Conservation (phyloP, 2,113 vertebrate genomes). For the Hemichromis elongatus region DNA sequence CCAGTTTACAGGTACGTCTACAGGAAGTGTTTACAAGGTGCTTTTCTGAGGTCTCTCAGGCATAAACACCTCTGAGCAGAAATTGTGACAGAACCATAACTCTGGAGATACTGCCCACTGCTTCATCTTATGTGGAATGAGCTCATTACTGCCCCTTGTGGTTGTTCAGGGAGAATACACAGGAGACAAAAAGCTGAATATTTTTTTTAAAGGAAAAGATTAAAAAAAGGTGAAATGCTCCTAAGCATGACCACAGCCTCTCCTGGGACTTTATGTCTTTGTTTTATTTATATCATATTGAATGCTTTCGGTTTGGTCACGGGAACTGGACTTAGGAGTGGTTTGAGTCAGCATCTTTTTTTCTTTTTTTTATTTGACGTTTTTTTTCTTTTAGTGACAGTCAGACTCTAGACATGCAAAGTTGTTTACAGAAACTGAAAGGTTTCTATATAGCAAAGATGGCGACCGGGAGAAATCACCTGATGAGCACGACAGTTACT, state of each 20-base stretch:
- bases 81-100: not conserved
- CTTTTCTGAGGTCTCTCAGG: not conserved
- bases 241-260: not conserved
- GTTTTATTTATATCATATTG: not conserved
- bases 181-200: not conserved
- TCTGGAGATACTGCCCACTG: not conserved
- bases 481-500: too few relatives aligned
- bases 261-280: not conserved
- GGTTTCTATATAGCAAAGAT: too few relatives aligned
- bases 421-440: too few relatives aligned
- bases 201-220: not conserved
- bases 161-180: not conserved
- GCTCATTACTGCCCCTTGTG: not conserved
- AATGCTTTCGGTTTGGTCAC: not conserved
- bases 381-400: too few relatives aligned
- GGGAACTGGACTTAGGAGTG: too few relatives aligned
- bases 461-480: too few relatives aligned
- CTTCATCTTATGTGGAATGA: not conserved
- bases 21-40: not conserved
- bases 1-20: constrained; percentile 78
- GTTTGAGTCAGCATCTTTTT: too few relatives aligned
- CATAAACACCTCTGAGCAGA: not conserved
- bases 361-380: too few relatives aligned
- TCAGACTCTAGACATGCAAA: too few relatives aligned
- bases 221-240: not conserved